Conservation (phyloP, 2,888 invertebrate species). For the Octonoba sinensis region DNA sequence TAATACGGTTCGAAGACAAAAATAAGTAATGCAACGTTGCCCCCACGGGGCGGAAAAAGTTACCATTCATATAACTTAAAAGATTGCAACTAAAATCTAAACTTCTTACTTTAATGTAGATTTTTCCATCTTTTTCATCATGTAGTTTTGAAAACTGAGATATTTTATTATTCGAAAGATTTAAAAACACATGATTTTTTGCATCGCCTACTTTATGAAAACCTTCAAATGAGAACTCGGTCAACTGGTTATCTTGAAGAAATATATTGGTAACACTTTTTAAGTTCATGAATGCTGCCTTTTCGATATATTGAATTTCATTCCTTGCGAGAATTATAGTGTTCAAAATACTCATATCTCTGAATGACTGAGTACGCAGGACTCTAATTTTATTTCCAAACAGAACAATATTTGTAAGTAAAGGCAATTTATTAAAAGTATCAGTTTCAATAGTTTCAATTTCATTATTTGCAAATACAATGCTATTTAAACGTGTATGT, state of each 20-base stretch:
- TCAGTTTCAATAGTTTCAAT: slow-evolving; percentile 78
- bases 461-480: slow-evolving; percentile 86
- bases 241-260: slow-evolving; percentile 82
- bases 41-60: slow-evolving; percentile 78
- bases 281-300: slow-evolving; percentile 81
- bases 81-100: slow-evolving; percentile 81
- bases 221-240: slow-evolving; percentile 78
- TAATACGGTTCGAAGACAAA: slow-evolving; percentile 82
- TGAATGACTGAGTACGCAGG: slow-evolving; percentile 81
- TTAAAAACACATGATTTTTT: slow-evolving; percentile 75
- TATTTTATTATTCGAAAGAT: slow-evolving; percentile 63
- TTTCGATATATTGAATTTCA: slow-evolving; percentile 80
- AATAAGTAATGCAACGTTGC: slow-evolving; percentile 79
- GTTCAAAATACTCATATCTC: slow-evolving; percentile 82
- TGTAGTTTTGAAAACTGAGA: slow-evolving; percentile 23
- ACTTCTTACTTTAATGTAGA: slow-evolving; percentile 54
- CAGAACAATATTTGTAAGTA: slow-evolving; percentile 83
- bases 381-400: slow-evolving; percentile 81
- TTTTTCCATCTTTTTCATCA: slow-evolving; percentile 69
- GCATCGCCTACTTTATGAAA: slow-evolving; percentile 80
- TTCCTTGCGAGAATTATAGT: slow-evolving; percentile 88
- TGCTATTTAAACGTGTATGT: slow-evolving; percentile 81
- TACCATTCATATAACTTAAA: slow-evolving; percentile 76
- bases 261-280: slow-evolving; percentile 83
- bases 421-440: slow-evolving; percentile 81